phyloP scores from a whole-genome alignment of 1,140 invertebrate species.

The Bombus huntii region DNA sequence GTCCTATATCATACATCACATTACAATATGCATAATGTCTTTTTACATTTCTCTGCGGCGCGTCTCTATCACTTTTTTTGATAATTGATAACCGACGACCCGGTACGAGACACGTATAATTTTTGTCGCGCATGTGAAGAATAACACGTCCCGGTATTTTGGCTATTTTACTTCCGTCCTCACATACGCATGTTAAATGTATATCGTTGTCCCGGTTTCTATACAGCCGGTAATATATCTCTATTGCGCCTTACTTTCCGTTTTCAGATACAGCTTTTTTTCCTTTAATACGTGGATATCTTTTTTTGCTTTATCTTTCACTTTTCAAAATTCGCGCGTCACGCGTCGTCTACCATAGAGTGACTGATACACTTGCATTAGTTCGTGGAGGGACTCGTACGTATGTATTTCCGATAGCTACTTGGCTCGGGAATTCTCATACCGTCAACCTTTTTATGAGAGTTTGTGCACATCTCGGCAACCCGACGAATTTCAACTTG shows the following conservation, averaged over 20 bases:
- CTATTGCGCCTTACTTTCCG: constrained; percentile 21
- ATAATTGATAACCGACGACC: constrained; percentile 57
- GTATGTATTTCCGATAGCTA: constrained; percentile 36
- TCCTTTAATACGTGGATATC: not conserved
- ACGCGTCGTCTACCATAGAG: constrained; percentile 30
- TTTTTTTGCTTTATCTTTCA: constrained; percentile 25
- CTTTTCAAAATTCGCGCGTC: constrained; percentile 51
- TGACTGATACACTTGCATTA: constrained; percentile 32
- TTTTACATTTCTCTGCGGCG: constrained; percentile 56
- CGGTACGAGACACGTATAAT: constrained; percentile 41
- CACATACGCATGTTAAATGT: constrained; percentile 24
- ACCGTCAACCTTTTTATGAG: constrained; percentile 49
- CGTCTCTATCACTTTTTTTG: constrained; percentile 59
- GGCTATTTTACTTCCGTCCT: constrained; percentile 25
- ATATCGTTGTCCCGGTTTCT: constrained; percentile 29
- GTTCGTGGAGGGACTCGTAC: constrained; percentile 48
- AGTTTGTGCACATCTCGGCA: constrained; percentile 28
- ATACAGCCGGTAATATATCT: constrained; percentile 14
- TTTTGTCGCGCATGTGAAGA: constrained; percentile 30
- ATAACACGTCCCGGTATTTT: constrained; percentile 29
- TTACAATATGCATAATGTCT: constrained; percentile 68
- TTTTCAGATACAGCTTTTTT: constrained; percentile 1
- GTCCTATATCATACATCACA: constrained; percentile 76
- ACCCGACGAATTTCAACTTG: constrained; percentile 39
- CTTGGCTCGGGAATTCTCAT: constrained; percentile 30